These are phyloP conservation scores for Heliconius hortense DNA, from an alignment of 2,888 invertebrate species.

Conservation along the genomic window DNA sequence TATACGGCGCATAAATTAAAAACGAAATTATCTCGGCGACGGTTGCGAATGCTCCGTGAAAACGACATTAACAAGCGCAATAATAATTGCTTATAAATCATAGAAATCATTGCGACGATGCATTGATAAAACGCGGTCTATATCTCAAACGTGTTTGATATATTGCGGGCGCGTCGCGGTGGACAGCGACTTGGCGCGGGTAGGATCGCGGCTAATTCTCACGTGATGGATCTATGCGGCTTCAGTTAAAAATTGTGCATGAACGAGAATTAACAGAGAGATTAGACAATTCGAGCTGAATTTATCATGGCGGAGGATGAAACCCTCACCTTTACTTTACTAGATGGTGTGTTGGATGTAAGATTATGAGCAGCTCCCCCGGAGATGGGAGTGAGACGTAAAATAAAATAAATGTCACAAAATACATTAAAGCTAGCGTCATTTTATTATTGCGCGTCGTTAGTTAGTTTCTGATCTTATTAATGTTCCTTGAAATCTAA, in stretches of 20 bases:
- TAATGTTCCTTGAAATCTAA: constrained; percentile 43
- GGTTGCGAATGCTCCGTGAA: constrained; percentile 73
- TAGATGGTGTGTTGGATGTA: not conserved
- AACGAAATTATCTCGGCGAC: constrained; percentile 69
- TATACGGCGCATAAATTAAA: constrained; percentile 52
- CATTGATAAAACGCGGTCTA: constrained; percentile 78
- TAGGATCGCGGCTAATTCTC: constrained; percentile 70
- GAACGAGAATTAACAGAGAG: constrained; percentile 29
- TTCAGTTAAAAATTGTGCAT: constrained; percentile 38
- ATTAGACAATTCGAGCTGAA: constrained; percentile 22
- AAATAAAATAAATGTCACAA: constrained; percentile 29
- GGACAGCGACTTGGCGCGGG: constrained; percentile 75
- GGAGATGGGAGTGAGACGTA: constrained; percentile 10
- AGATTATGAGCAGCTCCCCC: constrained; percentile 2
- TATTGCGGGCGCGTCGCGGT: constrained; percentile 71
- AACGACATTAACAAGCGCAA: constrained; percentile 76
- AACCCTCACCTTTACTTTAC: not conserved
- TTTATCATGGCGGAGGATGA: not conserved
- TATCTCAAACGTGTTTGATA: constrained; percentile 77
- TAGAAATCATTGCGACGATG: constrained; percentile 78
- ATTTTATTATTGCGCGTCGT: constrained; percentile 37
- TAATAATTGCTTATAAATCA: constrained; percentile 81
- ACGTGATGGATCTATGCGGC: constrained; percentile 72
- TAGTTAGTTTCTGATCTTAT: constrained; percentile 42
- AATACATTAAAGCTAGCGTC: constrained; percentile 34